Percentiles rank a stretch among this genome's conserved stretches.
phyloP scores from a whole-genome alignment of 2,888 invertebrate species.

The Macaria liturata region DNA sequence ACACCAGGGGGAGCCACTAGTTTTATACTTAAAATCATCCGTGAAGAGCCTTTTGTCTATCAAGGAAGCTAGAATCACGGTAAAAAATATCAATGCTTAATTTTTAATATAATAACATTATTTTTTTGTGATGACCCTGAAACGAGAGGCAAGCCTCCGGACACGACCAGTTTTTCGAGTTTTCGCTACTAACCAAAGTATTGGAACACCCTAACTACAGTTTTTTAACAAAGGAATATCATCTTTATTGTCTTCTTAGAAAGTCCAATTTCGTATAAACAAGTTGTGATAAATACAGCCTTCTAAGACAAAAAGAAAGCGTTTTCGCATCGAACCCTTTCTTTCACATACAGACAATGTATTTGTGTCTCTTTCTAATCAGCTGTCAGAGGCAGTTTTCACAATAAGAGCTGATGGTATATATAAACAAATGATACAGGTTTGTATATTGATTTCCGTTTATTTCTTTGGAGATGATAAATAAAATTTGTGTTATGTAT shows the following conservation, averaged over 20 bases:
- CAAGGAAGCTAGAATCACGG: constrained; percentile 27
- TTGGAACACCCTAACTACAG: constrained; percentile 29
- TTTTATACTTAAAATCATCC: neutral
- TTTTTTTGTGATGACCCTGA: constrained; percentile 58
- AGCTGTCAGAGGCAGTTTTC: constrained; percentile 70
- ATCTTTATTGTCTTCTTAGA: constrained; percentile 21
- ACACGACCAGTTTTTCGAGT: constrained; percentile 62
- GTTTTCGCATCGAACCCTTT: constrained; percentile 31
- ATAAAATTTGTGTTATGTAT: constrained; percentile 8
- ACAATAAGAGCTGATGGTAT: constrained; percentile 56
- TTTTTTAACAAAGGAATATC: constrained; percentile 23
- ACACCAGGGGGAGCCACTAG: too few species aligned
- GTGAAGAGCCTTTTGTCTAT: constrained; percentile 19
- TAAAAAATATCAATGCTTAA: constrained; percentile 36
- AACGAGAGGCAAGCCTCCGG: constrained; percentile 64
- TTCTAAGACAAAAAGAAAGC: constrained; percentile 25
- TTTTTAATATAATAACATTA: constrained; percentile 34
- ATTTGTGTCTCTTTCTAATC: constrained; percentile 45
- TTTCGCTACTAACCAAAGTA: constrained; percentile 41
- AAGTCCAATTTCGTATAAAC: constrained; percentile 20
- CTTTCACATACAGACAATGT: constrained; percentile 17
- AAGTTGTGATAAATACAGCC: constrained; percentile 17
- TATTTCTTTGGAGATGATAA: constrained; percentile 11
- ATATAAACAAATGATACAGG: constrained; percentile 26
- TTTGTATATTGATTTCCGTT: constrained; percentile 26